Conservation (phyloP, 2,113 vertebrate genomes). For the Barnardius zonarius region DNA sequence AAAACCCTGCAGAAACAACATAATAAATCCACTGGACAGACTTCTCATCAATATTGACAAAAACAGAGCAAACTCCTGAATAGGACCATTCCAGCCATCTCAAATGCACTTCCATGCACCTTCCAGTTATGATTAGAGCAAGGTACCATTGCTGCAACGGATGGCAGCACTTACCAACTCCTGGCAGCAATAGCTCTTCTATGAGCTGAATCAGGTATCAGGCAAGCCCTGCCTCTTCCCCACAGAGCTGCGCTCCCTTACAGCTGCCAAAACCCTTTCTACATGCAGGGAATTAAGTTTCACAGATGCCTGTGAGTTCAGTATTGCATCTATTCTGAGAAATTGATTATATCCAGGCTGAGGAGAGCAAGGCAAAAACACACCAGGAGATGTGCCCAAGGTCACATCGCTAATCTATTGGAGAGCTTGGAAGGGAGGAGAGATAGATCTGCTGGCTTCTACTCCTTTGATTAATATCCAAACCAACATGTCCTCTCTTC, state of each 20-base stretch:
- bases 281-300: constrained; percentile 30
- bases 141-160: rapidly evolving
- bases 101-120: background rate
- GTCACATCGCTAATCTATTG: constrained; percentile 33
- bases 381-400: constrained; percentile 13
- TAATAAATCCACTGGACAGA: background rate
- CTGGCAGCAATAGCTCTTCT: rapidly evolving
- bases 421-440: constrained; percentile 16
- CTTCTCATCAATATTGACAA: background rate
- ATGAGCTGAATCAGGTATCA: background rate
- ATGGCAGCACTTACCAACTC: background rate
- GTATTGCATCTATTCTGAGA: constrained; percentile 46
- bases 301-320: background rate
- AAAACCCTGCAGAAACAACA: background rate
- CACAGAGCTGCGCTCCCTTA: background rate
- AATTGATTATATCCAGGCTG: constrained; percentile 44
- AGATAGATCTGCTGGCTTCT: background rate
- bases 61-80: background rate
- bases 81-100: background rate
- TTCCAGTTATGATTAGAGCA: background rate
- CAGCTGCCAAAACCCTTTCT: constrained; percentile 30
- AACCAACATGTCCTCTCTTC: background rate
- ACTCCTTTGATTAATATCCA: constrained; percentile 32
- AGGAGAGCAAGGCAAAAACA: constrained; percentile 22
- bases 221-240: background rate